These are phyloP conservation scores for Xestoiulus laeticollis DNA, from an alignment of 2,888 invertebrate species.

Conservation along the genomic window DNA sequence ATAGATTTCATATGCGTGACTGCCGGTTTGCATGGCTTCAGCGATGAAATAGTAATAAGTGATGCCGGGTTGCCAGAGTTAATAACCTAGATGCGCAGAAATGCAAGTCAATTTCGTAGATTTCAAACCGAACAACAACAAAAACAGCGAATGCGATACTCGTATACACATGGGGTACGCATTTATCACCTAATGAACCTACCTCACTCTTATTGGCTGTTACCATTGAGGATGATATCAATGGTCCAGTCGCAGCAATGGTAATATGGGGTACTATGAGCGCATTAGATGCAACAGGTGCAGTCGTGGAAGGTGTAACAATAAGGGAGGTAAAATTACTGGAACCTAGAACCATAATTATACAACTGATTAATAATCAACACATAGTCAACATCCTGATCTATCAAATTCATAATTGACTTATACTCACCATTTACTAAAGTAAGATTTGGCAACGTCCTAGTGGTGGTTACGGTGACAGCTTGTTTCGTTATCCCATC, in stretches of 20 bases:
- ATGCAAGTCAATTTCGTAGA: no score
- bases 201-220: not conserved
- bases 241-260: constrained; percentile 30
- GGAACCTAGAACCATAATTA: not conserved
- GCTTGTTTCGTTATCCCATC: not conserved
- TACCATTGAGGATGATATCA: not conserved
- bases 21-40: not conserved
- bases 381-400: not conserved
- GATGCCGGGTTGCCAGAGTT: not conserved
- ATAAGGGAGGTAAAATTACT: not conserved
- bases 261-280: constrained; percentile 39
- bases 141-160: no score
- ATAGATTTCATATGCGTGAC: not conserved
- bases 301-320: not conserved
- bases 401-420: not conserved
- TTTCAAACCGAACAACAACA: no score
- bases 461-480: not conserved
- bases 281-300: not conserved
- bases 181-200: not conserved
- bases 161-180: no score
- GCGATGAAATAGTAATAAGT: not conserved
- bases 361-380: not conserved
- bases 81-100: not conserved
- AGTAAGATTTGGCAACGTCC: not conserved
- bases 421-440: not conserved